Base-by-base conservation (phyloP, 23 tunicate genomes). In the Oikopleura dioica region DNA sequence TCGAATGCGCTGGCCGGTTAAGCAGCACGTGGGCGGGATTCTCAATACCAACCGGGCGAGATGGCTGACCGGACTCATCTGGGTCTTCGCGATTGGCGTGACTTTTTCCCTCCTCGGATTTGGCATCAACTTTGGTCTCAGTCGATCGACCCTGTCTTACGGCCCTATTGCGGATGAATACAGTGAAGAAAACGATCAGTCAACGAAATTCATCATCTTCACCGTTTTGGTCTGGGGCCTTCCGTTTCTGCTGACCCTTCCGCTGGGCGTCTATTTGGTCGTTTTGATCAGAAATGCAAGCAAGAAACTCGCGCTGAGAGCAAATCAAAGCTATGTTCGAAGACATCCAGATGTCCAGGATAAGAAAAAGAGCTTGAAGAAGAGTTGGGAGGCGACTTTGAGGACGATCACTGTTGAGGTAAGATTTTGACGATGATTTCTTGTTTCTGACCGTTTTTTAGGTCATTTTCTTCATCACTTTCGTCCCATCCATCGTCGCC, bases 401-500 rank as follows among this genome's bases (percentile, higher is more conserved):
- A 24, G 72, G 33, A 63, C 72, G 26, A 23, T 63, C 4, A 28
- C 26, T 2, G 33, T 63, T 28, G 72, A 63, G 33, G n/a, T n/a
- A n/a, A n/a, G n/a, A n/a, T n/a, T n/a, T n/a, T n/a, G n/a, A n/a
- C n/a, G n/a, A n/a, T n/a, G n/a, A n/a, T n/a, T n/a, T n/a, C n/a
- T n/a, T n/a, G n/a, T n/a, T n/a, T n/a, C n/a, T n/a, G n/a, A n/a
- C n/a, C n/a, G n/a, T n/a, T n/a, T n/a, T n/a, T n/a, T n/a, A n/a
- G n/a, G 4, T 63, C 32, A 31, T 63, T 28, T 63, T 12, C 33
- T 23, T 63, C 33, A 31, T 63, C 33, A 63, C 72, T 21, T 63
- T 63, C 72, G 16, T 63, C 30, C 72, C 72, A 28, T 12, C 72
- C 72, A 63, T 63, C 72, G 26, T 63, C 2, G 72, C 72, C 72